These are phyloP conservation scores for Platycheirus rosarum DNA, from an alignment of 2,888 invertebrate genomes.

Conservation along the genomic window DNA sequence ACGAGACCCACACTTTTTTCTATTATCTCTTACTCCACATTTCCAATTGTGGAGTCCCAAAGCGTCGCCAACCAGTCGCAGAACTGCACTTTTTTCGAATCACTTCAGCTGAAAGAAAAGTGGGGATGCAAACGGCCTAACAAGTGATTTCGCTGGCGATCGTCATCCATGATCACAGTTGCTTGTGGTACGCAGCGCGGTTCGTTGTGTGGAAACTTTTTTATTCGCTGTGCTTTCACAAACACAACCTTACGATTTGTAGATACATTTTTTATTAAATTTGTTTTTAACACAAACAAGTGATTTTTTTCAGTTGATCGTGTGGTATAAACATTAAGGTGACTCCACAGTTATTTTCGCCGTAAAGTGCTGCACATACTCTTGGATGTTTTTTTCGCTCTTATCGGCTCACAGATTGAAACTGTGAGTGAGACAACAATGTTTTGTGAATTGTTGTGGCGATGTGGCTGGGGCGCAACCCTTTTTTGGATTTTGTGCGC, in stretches of 20 bases:
- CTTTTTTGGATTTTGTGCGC: constrained; percentile 69
- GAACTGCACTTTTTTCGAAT: constrained; percentile 57
- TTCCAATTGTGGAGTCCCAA: constrained; percentile 37
- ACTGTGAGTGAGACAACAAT: constrained; percentile 61
- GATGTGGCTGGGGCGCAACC: constrained; percentile 62
- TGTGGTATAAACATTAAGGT: constrained; percentile 54
- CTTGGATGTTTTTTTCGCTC: constrained; percentile 20
- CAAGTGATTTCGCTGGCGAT: constrained; percentile 51
- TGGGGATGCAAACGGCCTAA: constrained; percentile 48
- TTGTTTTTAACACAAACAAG: constrained; percentile 1
- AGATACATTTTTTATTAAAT: too few species aligned
- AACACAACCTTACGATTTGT: background rate
- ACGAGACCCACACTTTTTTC: constrained; percentile 56
- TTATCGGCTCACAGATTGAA: constrained; percentile 47
- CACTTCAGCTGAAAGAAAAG: constrained; percentile 12
- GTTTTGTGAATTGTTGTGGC: constrained; percentile 37
- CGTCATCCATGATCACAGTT: constrained; percentile 65
- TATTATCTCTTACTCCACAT: constrained; percentile 37
- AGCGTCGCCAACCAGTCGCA: constrained; percentile 56
- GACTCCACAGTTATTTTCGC: constrained; percentile 63
- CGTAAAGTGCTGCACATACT: constrained; percentile 30
- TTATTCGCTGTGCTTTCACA: constrained; percentile 51
- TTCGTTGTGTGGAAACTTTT: constrained; percentile 58
- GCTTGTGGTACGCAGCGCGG: constrained; percentile 63
- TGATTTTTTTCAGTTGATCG: constrained; percentile 12